Evolutionary conservation across 2,113 vertebrate species (phyloP).

Genomic region (Marcusenius ussheri): DNA sequence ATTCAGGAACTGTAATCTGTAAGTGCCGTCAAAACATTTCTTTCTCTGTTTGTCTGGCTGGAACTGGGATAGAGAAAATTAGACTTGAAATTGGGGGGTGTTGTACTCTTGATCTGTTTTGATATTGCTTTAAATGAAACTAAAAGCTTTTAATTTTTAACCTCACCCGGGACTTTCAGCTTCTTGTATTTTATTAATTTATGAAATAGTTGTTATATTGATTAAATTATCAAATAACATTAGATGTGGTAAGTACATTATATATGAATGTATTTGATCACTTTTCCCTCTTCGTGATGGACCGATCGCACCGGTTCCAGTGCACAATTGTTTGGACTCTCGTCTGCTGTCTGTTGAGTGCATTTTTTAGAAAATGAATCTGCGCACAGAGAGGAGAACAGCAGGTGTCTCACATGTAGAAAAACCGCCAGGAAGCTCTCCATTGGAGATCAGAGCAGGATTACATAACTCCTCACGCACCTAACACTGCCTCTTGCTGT

Average conservation of each 20-base stretch:
- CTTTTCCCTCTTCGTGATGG: neutral
- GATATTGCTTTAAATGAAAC: neutral
- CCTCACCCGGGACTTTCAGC: neutral
- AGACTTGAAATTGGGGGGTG: neutral
- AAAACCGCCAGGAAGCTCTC: neutral
- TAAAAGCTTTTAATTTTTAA: neutral
- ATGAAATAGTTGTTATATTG: neutral
- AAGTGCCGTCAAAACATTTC: neutral
- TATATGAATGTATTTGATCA: neutral
- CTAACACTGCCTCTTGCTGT: neutral
- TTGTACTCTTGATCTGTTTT: neutral
- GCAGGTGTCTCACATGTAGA: neutral
- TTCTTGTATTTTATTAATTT: neutral
- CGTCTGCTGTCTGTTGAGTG: neutral
- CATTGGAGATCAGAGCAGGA: neutral
- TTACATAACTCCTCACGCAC: neutral
- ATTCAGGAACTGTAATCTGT: neutral
- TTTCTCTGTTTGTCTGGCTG: neutral
- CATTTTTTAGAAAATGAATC: neutral
- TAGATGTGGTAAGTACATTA: neutral
- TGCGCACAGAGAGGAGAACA: neutral
- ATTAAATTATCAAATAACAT: neutral
- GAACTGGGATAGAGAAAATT: neutral
- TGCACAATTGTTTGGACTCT: neutral
- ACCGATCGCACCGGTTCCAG: neutral